Base-by-base conservation (phyloP, 2,113 vertebrate genomes). In the Entelurus aequoreus region DNA sequence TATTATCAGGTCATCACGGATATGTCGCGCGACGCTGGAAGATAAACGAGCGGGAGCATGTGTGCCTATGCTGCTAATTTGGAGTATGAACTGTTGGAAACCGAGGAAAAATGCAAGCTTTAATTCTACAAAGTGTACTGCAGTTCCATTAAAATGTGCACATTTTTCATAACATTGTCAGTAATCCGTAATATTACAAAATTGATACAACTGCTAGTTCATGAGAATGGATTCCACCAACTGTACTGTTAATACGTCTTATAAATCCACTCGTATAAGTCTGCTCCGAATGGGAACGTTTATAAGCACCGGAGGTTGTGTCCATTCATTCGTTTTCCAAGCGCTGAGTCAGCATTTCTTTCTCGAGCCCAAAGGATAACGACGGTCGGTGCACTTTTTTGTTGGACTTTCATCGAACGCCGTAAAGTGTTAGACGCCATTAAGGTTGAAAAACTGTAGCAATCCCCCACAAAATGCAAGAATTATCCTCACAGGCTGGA, bases 331-430 rank as follows among this genome's bases (percentile, higher is more conserved):
- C 44, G 52, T 48, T 58, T 48, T 60, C 28, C 15, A 13, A 13
- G 49, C 51, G 16, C 61, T 13, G 8, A 5, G 13, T 71, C 70
- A 72, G 68, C 70, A 46, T 60, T 68, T 78, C 48, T 48, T 28
- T 46, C 12, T 46, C 11, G 16, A 0, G 54, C 57, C 51, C 59
- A 10, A 16, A 62, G 46, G 35, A 64, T 59, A 58, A 66, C 72
- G 56, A 64, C 53, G 57, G n/a, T 19, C 53, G 57, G n/a, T 19
- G 0, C 48, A 38, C 42, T 46, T 57, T 40, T 71, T 62, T 68
- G 79, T 69, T 78, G 72, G 63, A 71, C 50, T 80, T 81, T 68
- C 69, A 77, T 77, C 70, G 71, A 78, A 58, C n/a, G 51, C 37
- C 55, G 53, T 62, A 67, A 79, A 51, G 68, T 48, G 62, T 76